These are phyloP conservation scores for Lasioglossum figueresi DNA, from an alignment of 2,888 invertebrate genomes.

Conservation along the genomic window DNA sequence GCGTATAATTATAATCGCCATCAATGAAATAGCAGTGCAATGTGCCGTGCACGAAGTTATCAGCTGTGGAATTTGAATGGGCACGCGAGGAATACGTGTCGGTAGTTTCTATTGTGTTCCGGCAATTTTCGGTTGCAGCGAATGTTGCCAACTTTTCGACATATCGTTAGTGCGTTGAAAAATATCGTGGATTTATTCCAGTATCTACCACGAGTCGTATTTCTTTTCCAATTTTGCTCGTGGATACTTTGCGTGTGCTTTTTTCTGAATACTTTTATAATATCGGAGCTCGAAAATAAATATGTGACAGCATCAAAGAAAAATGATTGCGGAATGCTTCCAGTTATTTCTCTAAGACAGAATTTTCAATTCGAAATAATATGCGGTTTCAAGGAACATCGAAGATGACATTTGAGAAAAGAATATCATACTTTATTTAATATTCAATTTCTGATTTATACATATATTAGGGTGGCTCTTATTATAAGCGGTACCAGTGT, in stretches of 20 bases:
- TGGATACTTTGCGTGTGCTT: neutral
- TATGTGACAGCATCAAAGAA: neutral
- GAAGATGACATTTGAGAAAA: neutral
- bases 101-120: neutral
- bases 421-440: neutral
- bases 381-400: neutral
- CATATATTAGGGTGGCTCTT: no score
- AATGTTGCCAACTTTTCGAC: neutral
- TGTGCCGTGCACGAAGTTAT: conserved; percentile 1
- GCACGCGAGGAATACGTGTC: conserved; percentile 6
- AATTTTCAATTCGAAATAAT: neutral
- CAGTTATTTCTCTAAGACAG: neutral
- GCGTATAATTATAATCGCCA: neutral
- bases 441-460: no score
- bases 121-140: neutral
- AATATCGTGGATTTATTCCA: neutral
- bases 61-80: conserved; percentile 3
- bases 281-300: neutral
- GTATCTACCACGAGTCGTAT: neutral
- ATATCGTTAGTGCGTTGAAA: neutral
- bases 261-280: neutral
- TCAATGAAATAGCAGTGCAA: neutral
- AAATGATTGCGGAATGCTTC: neutral
- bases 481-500: no score
- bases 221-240: neutral